phyloP scores from a whole-genome alignment of 2,888 invertebrate genomes.

The Nyleta sp. region DNA sequence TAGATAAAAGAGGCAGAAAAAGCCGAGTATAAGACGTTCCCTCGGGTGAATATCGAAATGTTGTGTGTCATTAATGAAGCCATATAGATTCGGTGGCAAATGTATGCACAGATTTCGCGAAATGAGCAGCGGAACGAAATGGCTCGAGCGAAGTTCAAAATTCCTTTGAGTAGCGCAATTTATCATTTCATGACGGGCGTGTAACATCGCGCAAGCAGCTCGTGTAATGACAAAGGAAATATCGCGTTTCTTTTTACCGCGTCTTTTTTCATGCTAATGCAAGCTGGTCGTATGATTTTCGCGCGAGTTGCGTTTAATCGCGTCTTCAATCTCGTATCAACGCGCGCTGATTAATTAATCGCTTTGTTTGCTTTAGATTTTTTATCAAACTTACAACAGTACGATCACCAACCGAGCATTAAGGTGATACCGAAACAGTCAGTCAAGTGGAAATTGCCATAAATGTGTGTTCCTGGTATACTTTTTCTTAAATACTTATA shows the following conservation, averaged over 20 bases:
- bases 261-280: conserved; percentile 1
- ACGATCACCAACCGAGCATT: too few species aligned
- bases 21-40: background rate
- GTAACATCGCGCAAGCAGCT: background rate
- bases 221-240: conserved; percentile 3
- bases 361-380: background rate
- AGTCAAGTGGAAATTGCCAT: too few species aligned
- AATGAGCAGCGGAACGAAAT: conserved; percentile 20
- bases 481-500: too few species aligned
- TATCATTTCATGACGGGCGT: conserved; percentile 24
- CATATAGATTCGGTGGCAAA: conserved; percentile 43
- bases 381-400: background rate
- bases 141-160: conserved; percentile 32
- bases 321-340: background rate
- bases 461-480: too few species aligned
- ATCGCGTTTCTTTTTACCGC: background rate
- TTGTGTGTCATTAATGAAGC: conserved; percentile 40
- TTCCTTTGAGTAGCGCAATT: conserved; percentile 24
- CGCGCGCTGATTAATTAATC: background rate
- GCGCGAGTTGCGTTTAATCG: background rate
- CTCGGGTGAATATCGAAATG: conserved; percentile 20
- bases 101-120: conserved; percentile 27
- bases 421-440: too few species aligned
- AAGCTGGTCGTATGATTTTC: background rate
- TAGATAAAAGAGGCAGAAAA: background rate